phyloP scores from a whole-genome alignment of 2,888 invertebrate genomes.

The Troilus luridus region DNA sequence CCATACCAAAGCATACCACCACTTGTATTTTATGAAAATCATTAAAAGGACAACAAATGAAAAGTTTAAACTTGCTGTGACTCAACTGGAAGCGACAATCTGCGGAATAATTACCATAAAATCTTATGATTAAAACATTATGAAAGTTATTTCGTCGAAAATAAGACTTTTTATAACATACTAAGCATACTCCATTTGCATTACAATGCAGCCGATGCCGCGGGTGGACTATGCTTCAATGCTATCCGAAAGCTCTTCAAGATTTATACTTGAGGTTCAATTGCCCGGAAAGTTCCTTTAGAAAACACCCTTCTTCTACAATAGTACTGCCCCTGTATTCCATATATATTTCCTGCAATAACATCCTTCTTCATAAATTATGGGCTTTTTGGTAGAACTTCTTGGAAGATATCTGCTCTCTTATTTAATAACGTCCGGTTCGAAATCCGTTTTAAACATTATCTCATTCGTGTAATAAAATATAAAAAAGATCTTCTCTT shows the following conservation, averaged over 20 bases:
- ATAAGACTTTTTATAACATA: background rate
- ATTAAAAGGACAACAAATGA: too few species aligned
- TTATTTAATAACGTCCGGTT: background rate
- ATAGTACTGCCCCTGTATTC: background rate
- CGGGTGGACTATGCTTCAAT: background rate
- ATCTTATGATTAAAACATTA: too few species aligned
- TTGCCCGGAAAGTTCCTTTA: conserved; percentile 35
- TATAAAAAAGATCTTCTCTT: background rate
- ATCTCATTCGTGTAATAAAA: too few species aligned
- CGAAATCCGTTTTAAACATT: background rate
- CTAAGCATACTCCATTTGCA: background rate
- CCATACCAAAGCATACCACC: too few species aligned
- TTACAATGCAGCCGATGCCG: background rate
- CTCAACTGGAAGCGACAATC: too few species aligned
- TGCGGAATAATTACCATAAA: too few species aligned
- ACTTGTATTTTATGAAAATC: too few species aligned
- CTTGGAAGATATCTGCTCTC: background rate
- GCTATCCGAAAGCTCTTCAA: background rate
- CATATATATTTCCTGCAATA: conserved; percentile 30
- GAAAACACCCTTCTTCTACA: conserved; percentile 25
- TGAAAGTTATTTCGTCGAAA: too few species aligned
- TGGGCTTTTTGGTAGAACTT: background rate
- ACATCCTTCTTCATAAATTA: conserved; percentile 19
- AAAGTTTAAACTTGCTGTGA: too few species aligned
- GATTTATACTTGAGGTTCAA: conserved; percentile 30